Conservation (phyloP, 1,140 invertebrate species). For the Hypothenemus hampei region DNA sequence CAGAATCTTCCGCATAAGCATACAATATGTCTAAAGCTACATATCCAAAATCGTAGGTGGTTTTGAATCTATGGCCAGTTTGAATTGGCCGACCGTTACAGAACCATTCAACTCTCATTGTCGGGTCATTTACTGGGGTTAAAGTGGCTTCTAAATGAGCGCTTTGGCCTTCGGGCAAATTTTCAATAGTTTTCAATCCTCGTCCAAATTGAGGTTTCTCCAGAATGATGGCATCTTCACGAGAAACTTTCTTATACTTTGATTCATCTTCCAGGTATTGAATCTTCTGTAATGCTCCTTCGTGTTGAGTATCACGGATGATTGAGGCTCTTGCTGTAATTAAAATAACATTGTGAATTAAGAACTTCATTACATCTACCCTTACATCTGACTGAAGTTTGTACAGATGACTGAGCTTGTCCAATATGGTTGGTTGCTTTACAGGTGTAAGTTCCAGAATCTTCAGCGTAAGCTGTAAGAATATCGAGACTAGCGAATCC, state of each 20-base stretch:
- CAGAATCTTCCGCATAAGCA: constrained; percentile 91
- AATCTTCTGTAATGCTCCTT: constrained; percentile 87
- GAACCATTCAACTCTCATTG: constrained; percentile 94
- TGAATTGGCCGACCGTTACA: constrained; percentile 86
- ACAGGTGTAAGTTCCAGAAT: constrained; percentile 89
- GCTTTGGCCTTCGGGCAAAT: constrained; percentile 79
- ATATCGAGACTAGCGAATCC: constrained; percentile 93
- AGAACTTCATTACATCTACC: constrained; percentile 32
- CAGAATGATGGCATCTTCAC: constrained; percentile 68
- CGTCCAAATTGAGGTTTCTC: constrained; percentile 86
- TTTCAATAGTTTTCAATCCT: constrained; percentile 77
- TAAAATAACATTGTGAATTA: constrained; percentile 25
- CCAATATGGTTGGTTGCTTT: constrained; percentile 83
- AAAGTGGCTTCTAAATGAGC: constrained; percentile 94
- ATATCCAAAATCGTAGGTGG: constrained; percentile 93
- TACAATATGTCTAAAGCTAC: constrained; percentile 94
- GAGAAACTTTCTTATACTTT: constrained; percentile 63
- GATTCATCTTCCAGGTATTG: constrained; percentile 86
- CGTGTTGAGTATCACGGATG: constrained; percentile 91
- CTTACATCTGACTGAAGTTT: constrained; percentile 77
- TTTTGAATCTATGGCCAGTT: constrained; percentile 86
- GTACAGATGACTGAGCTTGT: constrained; percentile 73
- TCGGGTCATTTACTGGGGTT: constrained; percentile 91
- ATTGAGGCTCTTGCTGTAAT: constrained; percentile 73
- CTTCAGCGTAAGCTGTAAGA: constrained; percentile 87